phyloP scores from a whole-genome alignment of 2,797 vertebrate species.

The Crypturellus tataupa region DNA sequence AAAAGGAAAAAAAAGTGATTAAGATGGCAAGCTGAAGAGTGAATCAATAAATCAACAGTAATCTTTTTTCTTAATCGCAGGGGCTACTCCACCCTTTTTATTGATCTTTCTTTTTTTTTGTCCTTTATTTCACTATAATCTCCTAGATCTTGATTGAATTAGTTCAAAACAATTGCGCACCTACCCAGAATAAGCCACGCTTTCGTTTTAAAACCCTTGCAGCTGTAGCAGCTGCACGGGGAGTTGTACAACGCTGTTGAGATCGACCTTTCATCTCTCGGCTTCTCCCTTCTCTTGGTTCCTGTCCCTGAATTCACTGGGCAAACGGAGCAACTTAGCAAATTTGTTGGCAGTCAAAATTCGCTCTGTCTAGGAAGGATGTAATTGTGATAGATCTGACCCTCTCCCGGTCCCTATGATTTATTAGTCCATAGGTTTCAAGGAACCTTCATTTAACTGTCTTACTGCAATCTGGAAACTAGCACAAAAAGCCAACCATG shows the following conservation, averaged over 20 bases:
- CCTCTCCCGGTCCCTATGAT: neutral
- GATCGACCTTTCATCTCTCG: neutral
- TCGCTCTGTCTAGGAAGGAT: neutral
- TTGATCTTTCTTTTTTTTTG: neutral
- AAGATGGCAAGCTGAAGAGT: constrained; percentile 30
- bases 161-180: constrained; percentile 41
- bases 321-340: neutral
- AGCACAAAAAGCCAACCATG: neutral
- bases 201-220: neutral
- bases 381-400: neutral
- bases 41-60: constrained; percentile 59
- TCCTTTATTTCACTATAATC: constrained; percentile 27
- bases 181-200: neutral
- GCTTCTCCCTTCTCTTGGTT: neutral
- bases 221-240: neutral
- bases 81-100: constrained; percentile 45
- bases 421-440: neutral
- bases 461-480: neutral
- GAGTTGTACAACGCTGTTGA: neutral
- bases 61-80: constrained; percentile 45
- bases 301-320: neutral
- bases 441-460: neutral
- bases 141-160: constrained; percentile 44
- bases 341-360: neutral
- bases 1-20: neutral